These are phyloP conservation scores for Poeciliopsis prolifica DNA, from an alignment of 2,113 vertebrate genomes.

Conservation along the genomic window DNA sequence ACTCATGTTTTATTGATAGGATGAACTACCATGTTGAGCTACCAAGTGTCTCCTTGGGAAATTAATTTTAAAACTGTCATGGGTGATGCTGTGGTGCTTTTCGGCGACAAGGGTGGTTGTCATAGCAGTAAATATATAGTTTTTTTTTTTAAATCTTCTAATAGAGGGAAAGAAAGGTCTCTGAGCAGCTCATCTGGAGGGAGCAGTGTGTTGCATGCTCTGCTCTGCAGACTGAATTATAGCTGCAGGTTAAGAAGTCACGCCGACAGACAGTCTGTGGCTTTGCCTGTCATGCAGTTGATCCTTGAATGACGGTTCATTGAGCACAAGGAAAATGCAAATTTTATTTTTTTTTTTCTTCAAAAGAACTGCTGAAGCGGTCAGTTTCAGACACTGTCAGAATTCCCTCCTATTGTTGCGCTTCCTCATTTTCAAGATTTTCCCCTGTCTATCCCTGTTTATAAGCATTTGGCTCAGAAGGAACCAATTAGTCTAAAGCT, in stretches of 20 bases:
- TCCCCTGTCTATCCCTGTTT: constrained; percentile 28
- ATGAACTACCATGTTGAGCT: constrained; percentile 3
- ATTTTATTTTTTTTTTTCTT: constrained; percentile 32
- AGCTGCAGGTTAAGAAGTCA: constrained; percentile 62
- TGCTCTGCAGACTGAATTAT: constrained; percentile 38
- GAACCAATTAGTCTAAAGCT: constrained; percentile 48
- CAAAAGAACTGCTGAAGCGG: constrained; percentile 50
- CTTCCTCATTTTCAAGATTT: constrained; percentile 59
- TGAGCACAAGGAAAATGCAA: constrained; percentile 56
- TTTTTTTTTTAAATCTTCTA: constrained; percentile 34
- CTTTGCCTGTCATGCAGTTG: constrained; percentile 7
- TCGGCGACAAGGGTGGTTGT: neutral
- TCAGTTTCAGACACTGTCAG: constrained; percentile 30
- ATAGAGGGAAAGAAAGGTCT: constrained; percentile 11
- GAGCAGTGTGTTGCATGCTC: constrained; percentile 13
- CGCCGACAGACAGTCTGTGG: constrained; percentile 54
- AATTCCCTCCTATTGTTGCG: constrained; percentile 23
- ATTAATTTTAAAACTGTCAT: constrained; percentile 34
- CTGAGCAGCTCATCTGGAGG: constrained; percentile 36
- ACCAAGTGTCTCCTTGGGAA: constrained; percentile 38
- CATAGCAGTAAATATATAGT: constrained; percentile 15
- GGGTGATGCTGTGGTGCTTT: constrained; percentile 36
- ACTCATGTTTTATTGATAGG: constrained; percentile 51
- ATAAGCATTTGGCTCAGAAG: constrained; percentile 4
- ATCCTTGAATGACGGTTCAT: constrained; percentile 35